A percentile compares a stretch with the other conserved stretches of the same genome.
Conservation (phyloP, 23 tunicate species). For the Trididemnum miniatum region DNA sequence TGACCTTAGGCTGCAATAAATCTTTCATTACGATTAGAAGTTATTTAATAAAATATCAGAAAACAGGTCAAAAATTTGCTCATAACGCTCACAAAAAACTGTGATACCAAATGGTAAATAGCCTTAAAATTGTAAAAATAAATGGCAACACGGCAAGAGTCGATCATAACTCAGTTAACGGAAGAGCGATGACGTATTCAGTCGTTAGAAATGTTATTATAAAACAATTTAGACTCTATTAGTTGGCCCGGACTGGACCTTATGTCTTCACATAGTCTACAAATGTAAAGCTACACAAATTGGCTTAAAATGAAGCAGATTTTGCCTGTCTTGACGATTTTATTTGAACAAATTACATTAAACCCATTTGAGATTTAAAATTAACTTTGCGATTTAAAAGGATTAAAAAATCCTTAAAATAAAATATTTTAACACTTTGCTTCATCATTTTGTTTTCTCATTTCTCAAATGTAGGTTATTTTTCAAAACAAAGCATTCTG, state of each 20-base stretch:
- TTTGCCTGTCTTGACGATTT: no score
- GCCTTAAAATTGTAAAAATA: background rate
- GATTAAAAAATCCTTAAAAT: background rate
- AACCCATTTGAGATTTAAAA: background rate
- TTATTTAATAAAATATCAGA: no score
- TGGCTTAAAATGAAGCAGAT: background rate
- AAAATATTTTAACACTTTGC: no score
- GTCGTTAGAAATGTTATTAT: slow-evolving; percentile 71
- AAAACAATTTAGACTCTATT: slow-evolving; percentile 42
- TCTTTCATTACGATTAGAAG: no score
- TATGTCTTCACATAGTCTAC: slow-evolving; percentile 11
- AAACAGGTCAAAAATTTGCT: no score
- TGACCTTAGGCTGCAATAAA: no score
- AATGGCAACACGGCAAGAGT: slow-evolving; percentile 3
- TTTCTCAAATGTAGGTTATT: no score
- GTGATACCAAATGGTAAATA: no score
- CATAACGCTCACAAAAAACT: no score
- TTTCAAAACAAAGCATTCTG: no score
- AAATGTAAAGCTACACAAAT: no score
- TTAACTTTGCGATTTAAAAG: background rate
- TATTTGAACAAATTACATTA: background rate
- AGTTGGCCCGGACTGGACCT: slow-evolving; percentile 12
- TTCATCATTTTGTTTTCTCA: no score
- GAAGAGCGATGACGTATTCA: slow-evolving; percentile 34
- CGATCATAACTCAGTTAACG: slow-evolving; percentile 52